Percentiles rank a stretch among this genome's conserved stretches.
Conservation (phyloP, 2,113 vertebrate species). For the Podilymbus podiceps region DNA sequence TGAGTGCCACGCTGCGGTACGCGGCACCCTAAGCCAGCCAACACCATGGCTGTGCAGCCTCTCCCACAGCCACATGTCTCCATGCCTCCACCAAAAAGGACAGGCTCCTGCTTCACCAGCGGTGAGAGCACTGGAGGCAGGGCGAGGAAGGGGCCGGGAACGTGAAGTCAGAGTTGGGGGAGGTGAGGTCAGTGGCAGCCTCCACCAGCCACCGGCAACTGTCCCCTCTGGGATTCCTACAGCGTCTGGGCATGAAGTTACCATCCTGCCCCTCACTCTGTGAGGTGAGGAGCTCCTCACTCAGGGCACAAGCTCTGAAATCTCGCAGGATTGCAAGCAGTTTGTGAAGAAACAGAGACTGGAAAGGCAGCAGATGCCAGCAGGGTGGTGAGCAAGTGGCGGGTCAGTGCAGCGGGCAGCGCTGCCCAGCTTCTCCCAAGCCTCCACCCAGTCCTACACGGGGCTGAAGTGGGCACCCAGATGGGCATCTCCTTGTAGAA, state of each 20-base stretch:
- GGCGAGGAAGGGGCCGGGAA: not conserved
- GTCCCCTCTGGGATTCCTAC: not conserved
- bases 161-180: not conserved
- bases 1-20: not conserved
- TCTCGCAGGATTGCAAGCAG: not conserved
- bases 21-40: not conserved
- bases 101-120: not conserved
- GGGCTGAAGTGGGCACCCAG: not conserved
- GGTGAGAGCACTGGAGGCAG: not conserved
- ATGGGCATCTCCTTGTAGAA: not conserved
- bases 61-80: not conserved
- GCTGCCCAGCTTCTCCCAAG: not conserved
- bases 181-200: not conserved
- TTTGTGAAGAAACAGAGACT: not conserved
- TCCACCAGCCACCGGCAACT: not conserved
- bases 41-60: not conserved
- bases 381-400: not conserved
- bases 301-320: not conserved
- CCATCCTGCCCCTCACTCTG: accelerated
- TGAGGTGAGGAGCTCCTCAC: not conserved
- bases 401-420: not conserved
- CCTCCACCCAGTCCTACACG: not conserved
- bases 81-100: not conserved
- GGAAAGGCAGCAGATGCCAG: not conserved
- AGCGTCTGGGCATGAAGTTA: not conserved